Evolutionary conservation across 2,113 vertebrate species (phyloP), one percentile per base, ranked within the genome.

Genomic region (Aptenodytes forsteri): DNA sequence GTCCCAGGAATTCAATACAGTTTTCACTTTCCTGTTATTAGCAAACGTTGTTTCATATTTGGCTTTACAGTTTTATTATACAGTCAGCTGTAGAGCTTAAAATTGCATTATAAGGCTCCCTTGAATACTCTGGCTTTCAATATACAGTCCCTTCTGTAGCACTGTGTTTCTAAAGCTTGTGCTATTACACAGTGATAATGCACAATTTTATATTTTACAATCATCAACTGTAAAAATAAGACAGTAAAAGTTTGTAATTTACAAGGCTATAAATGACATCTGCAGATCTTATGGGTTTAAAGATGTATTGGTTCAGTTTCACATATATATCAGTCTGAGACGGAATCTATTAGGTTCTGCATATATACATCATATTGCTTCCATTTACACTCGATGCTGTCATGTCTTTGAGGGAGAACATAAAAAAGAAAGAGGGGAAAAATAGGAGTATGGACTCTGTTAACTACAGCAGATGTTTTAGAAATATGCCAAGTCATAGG

Each of bases 191-290:
- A 61, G 96, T 82, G 80, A 93, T 97, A 94, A 97, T 95, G 96
- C 65, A 96, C 76, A 94, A 80, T 75, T 92, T 95, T 90, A 66
- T 91, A 90, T 96, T 97, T 98, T 96, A 96, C 90, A 96, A 59
- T 84, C 54, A 95, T 93, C 97, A 93, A 59, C 86, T 96, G 52
- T 95, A 96, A 95, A 94, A 97, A 95, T 97, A 76, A 96, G 91
- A 87, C 64, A 97, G 77, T 95, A 91, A 95, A 97, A 96, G 54
- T 95, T 97, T 95, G 59, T 54, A 95, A 97, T 98, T 97, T 97
- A 98, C 94, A 96, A 92, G 87, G 44, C 92, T 76, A 66, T 97
- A 97, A 96, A 95, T 96, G 65, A 58, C 92, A 93, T 93, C 88
- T 94, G 90, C 87, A 94, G 95, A 94, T 97, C 96, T 97, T 92